phyloP scores from a whole-genome alignment of 2,113 vertebrate genomes.

The Bettongia penicillata region DNA sequence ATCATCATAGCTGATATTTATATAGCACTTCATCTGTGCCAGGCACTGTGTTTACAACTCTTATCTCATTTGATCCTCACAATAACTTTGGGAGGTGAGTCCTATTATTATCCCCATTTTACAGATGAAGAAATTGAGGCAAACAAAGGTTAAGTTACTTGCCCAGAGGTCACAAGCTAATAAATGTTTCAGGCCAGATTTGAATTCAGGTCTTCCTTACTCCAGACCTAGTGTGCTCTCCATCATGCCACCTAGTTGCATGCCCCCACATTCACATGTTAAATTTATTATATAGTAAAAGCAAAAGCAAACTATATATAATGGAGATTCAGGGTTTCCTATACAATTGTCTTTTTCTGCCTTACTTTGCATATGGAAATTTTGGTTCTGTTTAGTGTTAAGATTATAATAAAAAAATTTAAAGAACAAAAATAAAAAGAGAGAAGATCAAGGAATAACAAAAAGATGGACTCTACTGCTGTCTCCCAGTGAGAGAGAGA shows the following conservation, averaged over 20 bases:
- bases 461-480: neutral
- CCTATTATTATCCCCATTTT: neutral
- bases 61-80: neutral
- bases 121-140: neutral
- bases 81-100: neutral
- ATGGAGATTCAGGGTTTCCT: neutral
- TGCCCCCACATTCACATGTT: neutral
- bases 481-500: neutral
- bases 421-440: neutral
- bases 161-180: neutral
- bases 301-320: neutral
- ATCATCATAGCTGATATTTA: neutral
- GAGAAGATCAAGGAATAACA: neutral
- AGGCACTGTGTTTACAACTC: neutral
- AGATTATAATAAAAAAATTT: neutral
- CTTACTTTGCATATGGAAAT: neutral
- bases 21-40: neutral
- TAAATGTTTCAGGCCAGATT: neutral
- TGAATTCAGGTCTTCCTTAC: neutral
- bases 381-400: neutral
- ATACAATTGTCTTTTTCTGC: neutral
- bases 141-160: neutral
- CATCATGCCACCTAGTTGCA: neutral
- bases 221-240: neutral
- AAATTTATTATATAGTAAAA: neutral